Evolutionary conservation across 2,888 invertebrate species (phyloP).

Genomic region (Papilio gigon): DNA sequence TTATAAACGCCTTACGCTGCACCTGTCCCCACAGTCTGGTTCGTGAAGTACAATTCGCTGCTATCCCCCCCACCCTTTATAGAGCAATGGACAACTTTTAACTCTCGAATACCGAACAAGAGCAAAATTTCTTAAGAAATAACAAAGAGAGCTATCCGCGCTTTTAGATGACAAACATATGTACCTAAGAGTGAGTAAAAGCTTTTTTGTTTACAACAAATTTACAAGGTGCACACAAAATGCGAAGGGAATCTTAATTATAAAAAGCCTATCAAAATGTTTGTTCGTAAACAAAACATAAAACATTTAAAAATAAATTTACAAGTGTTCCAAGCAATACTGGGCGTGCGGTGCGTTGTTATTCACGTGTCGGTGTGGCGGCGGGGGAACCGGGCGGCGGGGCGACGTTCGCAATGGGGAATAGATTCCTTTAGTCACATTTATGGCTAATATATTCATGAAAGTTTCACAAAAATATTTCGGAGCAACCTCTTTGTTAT

Average conservation of each 20-base stretch:
- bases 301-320: slow-evolving; percentile 51
- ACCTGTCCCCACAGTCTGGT: slow-evolving; percentile 36
- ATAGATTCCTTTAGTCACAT: slow-evolving; percentile 80
- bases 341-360: slow-evolving; percentile 50
- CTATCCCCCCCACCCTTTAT: slow-evolving; percentile 23
- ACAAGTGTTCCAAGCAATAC: slow-evolving; percentile 49
- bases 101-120: slow-evolving; percentile 49
- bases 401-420: slow-evolving; percentile 58
- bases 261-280: too few species aligned
- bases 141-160: slow-evolving; percentile 50
- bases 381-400: slow-evolving; percentile 50
- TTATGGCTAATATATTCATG: slow-evolving; percentile 83
- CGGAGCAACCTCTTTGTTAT: slow-evolving; percentile 70
- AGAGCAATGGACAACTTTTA: slow-evolving; percentile 37
- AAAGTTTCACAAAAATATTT: slow-evolving; percentile 79
- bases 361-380: slow-evolving; percentile 44
- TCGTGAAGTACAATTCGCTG: slow-evolving; percentile 33
- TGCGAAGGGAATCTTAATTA: background rate
- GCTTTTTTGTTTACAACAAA: too few species aligned
- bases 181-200: background rate
- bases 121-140: slow-evolving; percentile 53
- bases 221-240: too few species aligned
- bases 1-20: slow-evolving; percentile 36
- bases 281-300: slow-evolving; percentile 1
- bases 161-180: slow-evolving; percentile 25